Evolutionary conservation across 2,113 vertebrate genomes (phyloP).

Genomic region (Amphiprion percula): DNA sequence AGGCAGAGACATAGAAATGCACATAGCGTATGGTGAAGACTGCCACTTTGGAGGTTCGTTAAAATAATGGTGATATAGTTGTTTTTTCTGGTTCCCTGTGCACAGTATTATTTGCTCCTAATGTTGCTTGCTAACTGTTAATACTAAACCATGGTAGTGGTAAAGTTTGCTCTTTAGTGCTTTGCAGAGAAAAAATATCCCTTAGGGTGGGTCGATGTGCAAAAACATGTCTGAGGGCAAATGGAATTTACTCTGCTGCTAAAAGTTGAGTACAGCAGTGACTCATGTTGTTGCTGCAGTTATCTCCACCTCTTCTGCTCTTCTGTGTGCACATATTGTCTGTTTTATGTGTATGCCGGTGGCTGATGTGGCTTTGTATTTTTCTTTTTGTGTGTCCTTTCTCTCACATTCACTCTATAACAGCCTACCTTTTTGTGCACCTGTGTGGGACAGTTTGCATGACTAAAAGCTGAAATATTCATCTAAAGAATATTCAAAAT

Average conservation of each 20-base stretch:
- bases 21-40: slow-evolving; percentile 8
- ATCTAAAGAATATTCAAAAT: not conserved
- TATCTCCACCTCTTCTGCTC: slow-evolving; percentile 9
- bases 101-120: not conserved
- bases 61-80: slow-evolving; percentile 23
- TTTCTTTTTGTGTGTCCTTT: not conserved
- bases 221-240: slow-evolving; percentile 75
- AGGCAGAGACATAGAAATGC: slow-evolving; percentile 23
- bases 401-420: not conserved
- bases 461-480: slow-evolving; percentile 14
- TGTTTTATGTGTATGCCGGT: not conserved
- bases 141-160: slow-evolving; percentile 1
- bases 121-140: slow-evolving; percentile 28
- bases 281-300: slow-evolving; percentile 52
- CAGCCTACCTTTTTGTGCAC: slow-evolving; percentile 4
- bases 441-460: not conserved
- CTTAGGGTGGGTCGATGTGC: slow-evolving; percentile 60
- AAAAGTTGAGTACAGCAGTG: slow-evolving; percentile 43
- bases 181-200: slow-evolving; percentile 41
- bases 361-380: not conserved
- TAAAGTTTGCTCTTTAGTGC: slow-evolving; percentile 14
- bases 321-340: slow-evolving; percentile 9
- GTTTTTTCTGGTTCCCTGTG: slow-evolving; percentile 2
- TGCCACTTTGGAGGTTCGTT: slow-evolving; percentile 20
- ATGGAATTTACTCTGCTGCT: slow-evolving; percentile 68